phyloP scores from a whole-genome alignment of 1,140 invertebrate genomes.

The Anagrus nilaparvatae region DNA sequence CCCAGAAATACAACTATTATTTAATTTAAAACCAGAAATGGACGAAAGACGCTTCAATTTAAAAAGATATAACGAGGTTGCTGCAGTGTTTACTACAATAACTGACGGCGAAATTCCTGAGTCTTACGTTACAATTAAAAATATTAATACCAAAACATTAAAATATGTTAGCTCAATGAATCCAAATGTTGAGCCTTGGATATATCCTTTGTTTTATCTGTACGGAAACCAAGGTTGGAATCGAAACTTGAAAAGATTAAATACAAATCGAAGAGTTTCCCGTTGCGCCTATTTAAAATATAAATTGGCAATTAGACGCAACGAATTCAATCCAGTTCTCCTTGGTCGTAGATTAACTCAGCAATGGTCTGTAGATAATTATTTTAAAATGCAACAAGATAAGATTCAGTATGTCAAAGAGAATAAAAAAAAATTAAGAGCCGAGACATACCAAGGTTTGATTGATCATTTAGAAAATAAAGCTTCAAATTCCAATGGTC shows the following conservation, averaged over 20 bases:
- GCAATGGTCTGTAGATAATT: background rate
- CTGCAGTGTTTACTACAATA: constrained; percentile 17
- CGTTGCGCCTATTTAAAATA: background rate
- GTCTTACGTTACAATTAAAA: constrained; percentile 14
- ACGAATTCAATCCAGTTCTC: background rate
- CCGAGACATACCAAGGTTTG: too few relatives aligned
- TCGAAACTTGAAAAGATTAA: background rate
- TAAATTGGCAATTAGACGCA: background rate
- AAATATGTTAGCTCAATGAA: constrained; percentile 8
- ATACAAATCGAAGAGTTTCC: background rate
- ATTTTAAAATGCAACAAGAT: background rate
- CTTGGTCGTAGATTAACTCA: background rate
- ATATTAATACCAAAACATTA: constrained; percentile 12
- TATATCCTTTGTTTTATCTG: constrained; percentile 15
- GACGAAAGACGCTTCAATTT: constrained; percentile 16
- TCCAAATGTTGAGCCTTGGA: constrained; percentile 11
- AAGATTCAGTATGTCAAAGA: background rate
- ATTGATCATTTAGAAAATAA: too few relatives aligned
- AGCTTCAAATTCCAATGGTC: too few relatives aligned
- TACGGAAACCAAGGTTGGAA: too few relatives aligned
- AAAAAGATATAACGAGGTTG: constrained; percentile 17
- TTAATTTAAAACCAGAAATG: constrained; percentile 12
- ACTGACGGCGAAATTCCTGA: constrained; percentile 18
- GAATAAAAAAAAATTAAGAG: background rate
- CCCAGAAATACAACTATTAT: constrained; percentile 12